Base-by-base conservation (phyloP, 2,888 invertebrate genomes). In the Andricus quercusramuli region DNA sequence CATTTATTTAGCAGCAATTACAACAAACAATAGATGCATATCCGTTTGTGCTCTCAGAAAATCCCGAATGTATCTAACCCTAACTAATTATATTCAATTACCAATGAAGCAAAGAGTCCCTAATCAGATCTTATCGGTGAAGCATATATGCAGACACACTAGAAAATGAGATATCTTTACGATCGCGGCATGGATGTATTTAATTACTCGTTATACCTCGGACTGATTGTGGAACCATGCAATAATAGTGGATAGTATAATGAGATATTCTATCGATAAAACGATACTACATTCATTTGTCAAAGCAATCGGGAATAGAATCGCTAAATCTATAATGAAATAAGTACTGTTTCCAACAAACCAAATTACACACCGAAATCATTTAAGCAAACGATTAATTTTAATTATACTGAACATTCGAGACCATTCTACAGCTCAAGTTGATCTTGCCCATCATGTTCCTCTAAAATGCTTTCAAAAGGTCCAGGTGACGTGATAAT, bases 151-250 rank as follows among this genome's bases (percentile, higher is more conserved):
- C 29, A 74, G 70, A 74, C 70, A 74, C 70, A 74, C 51, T 74
- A 17, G 56, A 74, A 74, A 74, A 74, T 74, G 70, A 74, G 70
- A 70, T 74, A 74, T 74, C 70, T 74, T 74, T 74, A 74, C 70
- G 70, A 74, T 74, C 70, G 32, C n/a, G 47, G 70, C n/a, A 74
- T 74, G 32, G 51, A 74, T 56, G 70, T 56, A 74, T 74, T 74
- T 74, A 74, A 74, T 74, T 74, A 74, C 70, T 74, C 51, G 51
- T 74, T 74, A 51, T 74, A 74, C 70, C 70, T 74, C 32, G 51
- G 51, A 74, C 47, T 74, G 70, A 74, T 74, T 56, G 70, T 74
- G 56, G 51, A 74, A 51, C 51, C 29, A 74, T 56, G 70, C 32
- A 74, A 51, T 74, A 74, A 74, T 74, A 32, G 70, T 51, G 51